phyloP scores from a whole-genome alignment of 2,113 vertebrate species.

The Paralichthys olivaceus region DNA sequence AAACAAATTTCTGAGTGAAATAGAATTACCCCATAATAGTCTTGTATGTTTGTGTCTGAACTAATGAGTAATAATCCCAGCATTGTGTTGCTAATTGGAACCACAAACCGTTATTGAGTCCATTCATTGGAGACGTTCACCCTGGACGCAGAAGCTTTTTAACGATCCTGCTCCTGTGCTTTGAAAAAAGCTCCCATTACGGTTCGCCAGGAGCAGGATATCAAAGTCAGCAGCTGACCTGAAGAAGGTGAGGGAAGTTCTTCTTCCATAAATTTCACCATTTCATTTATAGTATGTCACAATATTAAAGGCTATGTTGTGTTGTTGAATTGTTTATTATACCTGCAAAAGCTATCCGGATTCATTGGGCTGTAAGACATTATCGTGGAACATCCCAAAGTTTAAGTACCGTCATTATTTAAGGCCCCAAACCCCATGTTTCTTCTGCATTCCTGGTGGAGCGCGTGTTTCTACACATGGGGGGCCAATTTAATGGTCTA shows the following conservation, averaged over 20 bases:
- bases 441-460: not conserved
- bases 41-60: not conserved
- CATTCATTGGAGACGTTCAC: conserved; percentile 32
- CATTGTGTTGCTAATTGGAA: conserved; percentile 33
- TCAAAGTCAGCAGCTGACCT: conserved; percentile 39
- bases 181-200: conserved; percentile 32
- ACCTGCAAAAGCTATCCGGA: not conserved
- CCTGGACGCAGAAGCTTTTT: conserved; percentile 24
- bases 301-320: not conserved
- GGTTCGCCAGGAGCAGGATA: conserved; percentile 37
- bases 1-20: not conserved
- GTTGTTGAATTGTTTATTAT: not conserved
- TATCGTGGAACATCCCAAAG: not conserved
- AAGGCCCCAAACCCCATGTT: not conserved
- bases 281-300: not conserved
- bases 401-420: not conserved
- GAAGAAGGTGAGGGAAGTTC: conserved; percentile 1
- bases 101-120: conserved; percentile 37
- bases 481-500: not conserved
- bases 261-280: not conserved
- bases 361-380: not conserved
- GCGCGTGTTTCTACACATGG: not conserved
- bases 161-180: conserved; percentile 25
- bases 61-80: conserved; percentile 46
- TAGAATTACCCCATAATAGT: conserved; percentile 4